Conservation (phyloP, 2,113 vertebrate genomes). For the Alligator mississippiensis region DNA sequence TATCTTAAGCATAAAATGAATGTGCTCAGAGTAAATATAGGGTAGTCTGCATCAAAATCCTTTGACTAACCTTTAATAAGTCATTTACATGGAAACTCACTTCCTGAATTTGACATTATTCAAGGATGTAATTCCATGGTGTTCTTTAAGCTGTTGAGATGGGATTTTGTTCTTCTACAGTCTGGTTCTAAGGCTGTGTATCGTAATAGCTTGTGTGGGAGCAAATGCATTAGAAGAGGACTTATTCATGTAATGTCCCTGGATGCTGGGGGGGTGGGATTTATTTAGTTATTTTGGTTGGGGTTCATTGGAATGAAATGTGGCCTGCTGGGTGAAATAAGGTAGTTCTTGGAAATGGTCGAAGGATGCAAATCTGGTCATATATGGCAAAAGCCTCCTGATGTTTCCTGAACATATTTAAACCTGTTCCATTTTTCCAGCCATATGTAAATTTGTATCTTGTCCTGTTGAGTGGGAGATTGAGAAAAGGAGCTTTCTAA, state of each 20-base stretch:
- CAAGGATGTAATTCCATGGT: neutral
- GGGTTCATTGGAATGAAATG: neutral
- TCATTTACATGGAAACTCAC: neutral
- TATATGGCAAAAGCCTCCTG: conserved; percentile 43
- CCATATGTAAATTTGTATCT: neutral
- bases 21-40: accelerated
- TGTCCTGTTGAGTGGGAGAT: neutral
- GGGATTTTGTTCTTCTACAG: accelerated
- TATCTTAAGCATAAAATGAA: neutral
- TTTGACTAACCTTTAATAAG: neutral
- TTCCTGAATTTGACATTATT: accelerated
- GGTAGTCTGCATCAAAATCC: accelerated
- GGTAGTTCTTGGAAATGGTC: neutral
- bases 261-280: neutral
- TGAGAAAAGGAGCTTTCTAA: neutral
- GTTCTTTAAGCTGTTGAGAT: neutral
- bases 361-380: neutral
- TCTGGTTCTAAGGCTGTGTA: accelerated
- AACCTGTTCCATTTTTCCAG: neutral
- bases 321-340: neutral
- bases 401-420: neutral
- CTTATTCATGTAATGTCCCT: accelerated
- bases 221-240: accelerated
- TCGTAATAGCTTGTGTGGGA: neutral
- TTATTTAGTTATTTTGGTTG: neutral